Evolutionary conservation across 2,888 invertebrate species (phyloP).

Genomic region (Pristionchus mayeri): DNA sequence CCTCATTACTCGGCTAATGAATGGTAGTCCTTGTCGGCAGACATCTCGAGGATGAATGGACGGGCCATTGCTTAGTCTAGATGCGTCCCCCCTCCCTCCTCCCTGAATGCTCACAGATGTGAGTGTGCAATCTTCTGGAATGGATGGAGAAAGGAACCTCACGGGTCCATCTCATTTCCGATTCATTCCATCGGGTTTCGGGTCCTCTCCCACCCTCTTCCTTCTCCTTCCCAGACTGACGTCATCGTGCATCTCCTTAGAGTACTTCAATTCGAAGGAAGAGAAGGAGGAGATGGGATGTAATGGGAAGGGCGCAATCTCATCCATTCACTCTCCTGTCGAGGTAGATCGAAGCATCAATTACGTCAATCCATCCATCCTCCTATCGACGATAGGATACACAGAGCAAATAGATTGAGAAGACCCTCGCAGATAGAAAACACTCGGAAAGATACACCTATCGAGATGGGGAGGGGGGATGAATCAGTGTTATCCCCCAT

Average conservation of each 20-base stretch:
- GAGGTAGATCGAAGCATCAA: constrained; percentile 10
- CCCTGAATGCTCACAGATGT: constrained; percentile 19
- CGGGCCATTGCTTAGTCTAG: background rate
- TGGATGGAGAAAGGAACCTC: background rate
- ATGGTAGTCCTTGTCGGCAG: background rate
- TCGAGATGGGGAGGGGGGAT: background rate
- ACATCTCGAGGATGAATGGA: background rate
- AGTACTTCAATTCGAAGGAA: constrained; percentile 21
- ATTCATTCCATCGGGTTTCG: constrained; percentile 40
- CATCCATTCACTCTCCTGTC: background rate
- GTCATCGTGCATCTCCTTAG: constrained; percentile 4
- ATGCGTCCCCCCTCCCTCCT: background rate
- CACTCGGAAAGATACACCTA: background rate
- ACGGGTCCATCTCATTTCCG: constrained; percentile 31
- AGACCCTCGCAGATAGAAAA: background rate
- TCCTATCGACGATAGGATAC: constrained; percentile 11
- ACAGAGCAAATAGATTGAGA: background rate
- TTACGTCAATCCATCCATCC: background rate
- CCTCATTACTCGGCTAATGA: too few relatives aligned
- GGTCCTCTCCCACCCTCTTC: background rate
- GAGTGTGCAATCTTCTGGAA: constrained; percentile 17
- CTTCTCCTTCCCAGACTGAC: background rate
- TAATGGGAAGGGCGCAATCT: background rate
- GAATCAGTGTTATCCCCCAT: constrained; percentile 20
- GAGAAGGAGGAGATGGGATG: background rate